Conservation (phyloP, 1,140 invertebrate genomes). For the Bombus impatiens region DNA sequence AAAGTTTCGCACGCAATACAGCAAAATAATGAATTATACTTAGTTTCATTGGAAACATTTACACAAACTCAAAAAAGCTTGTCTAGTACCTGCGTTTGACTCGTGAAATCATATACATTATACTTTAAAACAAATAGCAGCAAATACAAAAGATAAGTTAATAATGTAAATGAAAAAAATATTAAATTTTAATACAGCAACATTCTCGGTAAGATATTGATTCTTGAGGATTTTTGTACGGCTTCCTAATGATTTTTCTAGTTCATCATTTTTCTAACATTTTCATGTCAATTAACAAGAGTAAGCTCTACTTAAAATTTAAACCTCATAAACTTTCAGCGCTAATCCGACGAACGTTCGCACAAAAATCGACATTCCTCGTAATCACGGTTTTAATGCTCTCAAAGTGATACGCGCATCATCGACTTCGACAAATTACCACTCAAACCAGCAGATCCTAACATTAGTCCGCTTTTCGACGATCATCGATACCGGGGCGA, state of each 20-base stretch:
- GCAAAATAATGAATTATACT: too few relatives aligned
- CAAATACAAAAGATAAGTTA: not conserved
- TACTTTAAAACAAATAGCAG: not conserved
- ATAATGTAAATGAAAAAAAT: not conserved
- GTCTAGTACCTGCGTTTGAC: too few relatives aligned
- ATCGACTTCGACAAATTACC: slow-evolving; percentile 5
- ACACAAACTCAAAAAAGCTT: too few relatives aligned
- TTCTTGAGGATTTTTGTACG: not conserved
- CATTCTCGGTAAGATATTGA: not conserved
- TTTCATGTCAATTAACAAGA: not conserved
- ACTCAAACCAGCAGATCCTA: not conserved
- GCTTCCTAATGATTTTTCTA: not conserved
- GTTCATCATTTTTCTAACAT: not conserved
- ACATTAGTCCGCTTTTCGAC: not conserved
- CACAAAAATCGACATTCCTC: not conserved
- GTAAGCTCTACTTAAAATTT: too few relatives aligned
- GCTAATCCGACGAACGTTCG: not conserved
- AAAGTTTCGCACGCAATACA: too few relatives aligned
- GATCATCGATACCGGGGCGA: not conserved
- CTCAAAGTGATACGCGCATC: slow-evolving; percentile 19
- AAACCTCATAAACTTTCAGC: not conserved
- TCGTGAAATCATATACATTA: not conserved
- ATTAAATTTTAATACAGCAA: not conserved
- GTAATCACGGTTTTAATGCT: slow-evolving; percentile 20
- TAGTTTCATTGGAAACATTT: too few relatives aligned